phyloP scores from a whole-genome alignment of 2,888 invertebrate species.

The Eupsilia transversa region DNA sequence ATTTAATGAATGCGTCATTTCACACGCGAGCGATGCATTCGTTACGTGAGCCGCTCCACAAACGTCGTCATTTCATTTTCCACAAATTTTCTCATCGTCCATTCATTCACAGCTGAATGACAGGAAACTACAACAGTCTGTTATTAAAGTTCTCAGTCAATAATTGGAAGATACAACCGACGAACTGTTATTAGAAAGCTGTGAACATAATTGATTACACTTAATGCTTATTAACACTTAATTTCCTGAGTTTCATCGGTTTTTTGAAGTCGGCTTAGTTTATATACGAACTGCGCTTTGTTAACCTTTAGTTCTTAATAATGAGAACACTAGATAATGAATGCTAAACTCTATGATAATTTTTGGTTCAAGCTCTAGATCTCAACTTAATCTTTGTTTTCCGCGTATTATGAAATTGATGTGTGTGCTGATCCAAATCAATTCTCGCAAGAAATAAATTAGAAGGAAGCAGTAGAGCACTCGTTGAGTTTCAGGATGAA shows the following conservation, averaged over 20 bases:
- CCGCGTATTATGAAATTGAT: slow-evolving; percentile 50
- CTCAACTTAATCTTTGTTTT: slow-evolving; percentile 27
- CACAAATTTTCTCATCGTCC: slow-evolving; percentile 69
- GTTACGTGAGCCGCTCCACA: slow-evolving; percentile 57
- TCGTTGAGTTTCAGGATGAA: slow-evolving; percentile 32
- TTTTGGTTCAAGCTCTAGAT: slow-evolving; percentile 14
- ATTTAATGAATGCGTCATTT: slow-evolving; percentile 56
- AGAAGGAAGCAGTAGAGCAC: slow-evolving; percentile 35
- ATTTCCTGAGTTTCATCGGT: slow-evolving; percentile 54
- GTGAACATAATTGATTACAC: slow-evolving; percentile 60
- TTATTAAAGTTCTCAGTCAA: slow-evolving; percentile 69
- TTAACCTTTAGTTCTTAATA: slow-evolving; percentile 11
- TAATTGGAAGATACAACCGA: slow-evolving; percentile 65
- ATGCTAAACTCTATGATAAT: not conserved
- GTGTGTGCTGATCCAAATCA: slow-evolving; percentile 35
- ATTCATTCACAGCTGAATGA: slow-evolving; percentile 68
- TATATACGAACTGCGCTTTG: not conserved
- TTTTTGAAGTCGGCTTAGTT: slow-evolving; percentile 25
- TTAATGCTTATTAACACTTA: slow-evolving; percentile 51
- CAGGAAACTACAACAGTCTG: slow-evolving; percentile 70
- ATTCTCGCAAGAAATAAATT: slow-evolving; percentile 12
- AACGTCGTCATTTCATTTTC: slow-evolving; percentile 40
- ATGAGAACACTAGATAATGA: not conserved
- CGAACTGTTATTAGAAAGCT: slow-evolving; percentile 73
- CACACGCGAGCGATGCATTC: slow-evolving; percentile 55